Evolutionary conservation across 2,888 invertebrate species (phyloP), one percentile per base, ranked within the genome.

Genomic region (Noctua janthina): DNA sequence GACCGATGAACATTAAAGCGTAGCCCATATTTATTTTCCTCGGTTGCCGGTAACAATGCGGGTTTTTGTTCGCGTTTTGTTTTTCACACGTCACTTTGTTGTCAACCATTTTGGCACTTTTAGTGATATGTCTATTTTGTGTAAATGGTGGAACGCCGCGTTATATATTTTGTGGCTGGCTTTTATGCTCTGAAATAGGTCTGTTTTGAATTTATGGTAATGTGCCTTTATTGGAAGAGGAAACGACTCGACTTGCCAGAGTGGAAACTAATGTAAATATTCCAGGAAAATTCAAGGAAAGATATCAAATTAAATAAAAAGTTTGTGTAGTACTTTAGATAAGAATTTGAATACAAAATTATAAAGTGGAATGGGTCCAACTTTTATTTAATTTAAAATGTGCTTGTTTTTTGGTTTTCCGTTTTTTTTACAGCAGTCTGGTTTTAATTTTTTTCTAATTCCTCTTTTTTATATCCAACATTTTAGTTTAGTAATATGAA

Each of bases 121-220:
- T 87, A 87, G 74, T 84, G 84, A 84, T 86, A 79, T 81, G 77
- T 81, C 78, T 84, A 81, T 87, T 82, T 86, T 88, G 84, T 81
- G 80, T 70, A 84, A 83, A 88, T 81, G 76, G 66, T 76, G 71
- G 64, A 68, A 73, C 64, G 35, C 15, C 70, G 68, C 73, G 75
- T 68, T 83, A 74, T 78, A 73, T 77, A 68, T 80, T 81, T 80
- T 66, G 75, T 70, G 80, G 70, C 74, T 86, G 73, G 39, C 43
- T 77, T 82, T 85, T 73, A 73, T 74, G 68, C 35, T 35, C 54
- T 54, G 72, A 56, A 77, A 59, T 62, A 49, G 43, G 64, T 76
- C 29, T 75, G 46, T 77, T 83, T 74, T 70, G 35, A 66, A 82
- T 85, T 78, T 82, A 73, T 83, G 76, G 17, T 81, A 71, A 74